Conservation (phyloP, 2,797 vertebrate species). For the Odontamblyopus rebecca region DNA sequence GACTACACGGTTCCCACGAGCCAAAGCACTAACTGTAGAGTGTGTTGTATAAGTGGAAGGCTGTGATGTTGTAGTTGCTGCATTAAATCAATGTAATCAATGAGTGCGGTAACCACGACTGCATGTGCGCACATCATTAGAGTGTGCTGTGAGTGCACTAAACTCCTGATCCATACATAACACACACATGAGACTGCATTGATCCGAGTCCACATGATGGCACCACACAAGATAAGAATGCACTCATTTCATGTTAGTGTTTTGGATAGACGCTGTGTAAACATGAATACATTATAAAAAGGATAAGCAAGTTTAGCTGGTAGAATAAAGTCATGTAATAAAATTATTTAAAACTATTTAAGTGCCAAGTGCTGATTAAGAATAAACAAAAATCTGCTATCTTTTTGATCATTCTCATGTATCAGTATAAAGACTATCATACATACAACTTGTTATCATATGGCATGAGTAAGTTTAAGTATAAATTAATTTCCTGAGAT, state of each 20-base stretch:
- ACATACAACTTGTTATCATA: not conserved
- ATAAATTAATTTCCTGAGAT: conserved; percentile 49
- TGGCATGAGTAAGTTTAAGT: conserved; percentile 18
- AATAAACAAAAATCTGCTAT: no score
- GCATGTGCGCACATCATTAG: conserved; percentile 36
- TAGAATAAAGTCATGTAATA: not conserved
- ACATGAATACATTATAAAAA: not conserved
- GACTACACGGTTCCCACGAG: not conserved
- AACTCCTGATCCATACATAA: not conserved
- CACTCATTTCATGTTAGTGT: not conserved
- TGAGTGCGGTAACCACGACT: conserved; percentile 3
- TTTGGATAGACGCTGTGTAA: not conserved
- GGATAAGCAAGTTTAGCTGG: not conserved
- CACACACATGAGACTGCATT: not conserved
- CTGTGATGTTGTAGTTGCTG: conserved; percentile 8
- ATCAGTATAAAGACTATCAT: not conserved
- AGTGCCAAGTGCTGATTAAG: not conserved
- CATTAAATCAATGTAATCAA: conserved; percentile 22
- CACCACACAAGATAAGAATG: conserved; percentile 5
- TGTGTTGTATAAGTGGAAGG: conserved; percentile 1
- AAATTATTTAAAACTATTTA: not conserved
- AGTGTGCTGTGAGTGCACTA: not conserved
- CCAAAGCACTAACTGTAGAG: not conserved
- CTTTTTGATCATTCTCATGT: conserved; percentile 1
- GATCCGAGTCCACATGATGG: not conserved